Conservation (phyloP, 2,888 invertebrate genomes). For the Tipula helvola region DNA sequence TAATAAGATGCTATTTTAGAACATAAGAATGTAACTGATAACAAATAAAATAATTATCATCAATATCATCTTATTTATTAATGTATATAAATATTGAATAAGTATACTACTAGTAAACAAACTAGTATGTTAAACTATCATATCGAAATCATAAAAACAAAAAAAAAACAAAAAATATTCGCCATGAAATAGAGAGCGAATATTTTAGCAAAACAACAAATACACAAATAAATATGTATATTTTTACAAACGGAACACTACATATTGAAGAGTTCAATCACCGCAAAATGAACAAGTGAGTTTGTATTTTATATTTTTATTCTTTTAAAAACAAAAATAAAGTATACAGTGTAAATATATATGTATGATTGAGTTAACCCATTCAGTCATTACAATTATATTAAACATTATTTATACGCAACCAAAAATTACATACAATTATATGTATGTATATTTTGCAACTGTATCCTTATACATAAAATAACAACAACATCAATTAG, state of each 20-base stretch:
- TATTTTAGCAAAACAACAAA: not conserved
- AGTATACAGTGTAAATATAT: not conserved
- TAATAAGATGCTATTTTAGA: not conserved
- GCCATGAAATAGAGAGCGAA: conserved; percentile 8
- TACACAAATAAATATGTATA: not conserved
- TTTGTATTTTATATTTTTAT: not conserved
- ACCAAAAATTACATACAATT: not conserved
- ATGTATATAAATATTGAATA: not conserved
- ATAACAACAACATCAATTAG: not conserved
- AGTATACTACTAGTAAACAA: not conserved
- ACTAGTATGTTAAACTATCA: not conserved
- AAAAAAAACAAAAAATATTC: not conserved
- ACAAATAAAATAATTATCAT: not conserved
- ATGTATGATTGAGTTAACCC: not conserved
- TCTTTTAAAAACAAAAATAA: not conserved
- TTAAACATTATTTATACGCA: not conserved
- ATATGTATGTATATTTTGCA: not conserved
- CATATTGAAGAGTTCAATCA: conserved; percentile 9
- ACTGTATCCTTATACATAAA: not conserved
- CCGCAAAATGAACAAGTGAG: conserved; percentile 7
- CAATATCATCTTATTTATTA: not conserved
- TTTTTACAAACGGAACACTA: not conserved
- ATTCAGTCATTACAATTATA: not conserved
- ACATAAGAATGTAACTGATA: not conserved
- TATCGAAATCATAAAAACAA: not conserved